A percentile compares a stretch with the other conserved stretches of the same genome.
Conservation (phyloP, 2,888 invertebrate genomes). For the Schizaphis graminum region DNA sequence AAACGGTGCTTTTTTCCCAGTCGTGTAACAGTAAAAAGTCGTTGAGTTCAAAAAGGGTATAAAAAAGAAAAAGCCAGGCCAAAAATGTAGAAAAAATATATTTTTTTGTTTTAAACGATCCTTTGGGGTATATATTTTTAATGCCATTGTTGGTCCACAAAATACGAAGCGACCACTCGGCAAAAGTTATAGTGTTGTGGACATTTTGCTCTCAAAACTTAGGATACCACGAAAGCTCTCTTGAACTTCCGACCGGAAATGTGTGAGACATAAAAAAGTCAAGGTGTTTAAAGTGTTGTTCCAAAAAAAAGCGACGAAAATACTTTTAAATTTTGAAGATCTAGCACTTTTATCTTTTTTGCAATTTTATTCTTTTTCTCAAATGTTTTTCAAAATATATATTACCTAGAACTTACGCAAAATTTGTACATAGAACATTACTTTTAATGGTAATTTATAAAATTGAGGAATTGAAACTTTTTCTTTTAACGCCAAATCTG, state of each 20-base stretch:
- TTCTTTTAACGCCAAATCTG: background rate
- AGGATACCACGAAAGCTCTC: constrained; percentile 42
- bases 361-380: constrained; percentile 14
- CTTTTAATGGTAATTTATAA: constrained; percentile 1
- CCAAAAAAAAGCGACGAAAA: constrained; percentile 23
- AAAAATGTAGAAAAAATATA: constrained; percentile 28
- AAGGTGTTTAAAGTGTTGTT: constrained; percentile 64
- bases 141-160: constrained; percentile 47
- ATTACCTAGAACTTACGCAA: constrained; percentile 11
- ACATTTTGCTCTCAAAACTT: constrained; percentile 53
- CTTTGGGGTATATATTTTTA: constrained; percentile 44
- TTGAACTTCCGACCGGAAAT: constrained; percentile 59
- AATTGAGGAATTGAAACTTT: constrained; percentile 17
- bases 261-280: constrained; percentile 58
- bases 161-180: constrained; percentile 52
- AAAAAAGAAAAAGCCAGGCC: constrained; percentile 12
- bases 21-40: background rate
- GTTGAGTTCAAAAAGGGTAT: constrained; percentile 33
- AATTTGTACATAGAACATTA: constrained; percentile 2
- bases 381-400: constrained; percentile 32
- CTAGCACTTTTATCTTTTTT: constrained; percentile 42
- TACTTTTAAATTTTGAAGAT: constrained; percentile 57
- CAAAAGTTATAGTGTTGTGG: constrained; percentile 58
- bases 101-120: constrained; percentile 55
- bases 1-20: constrained; percentile 40